A percentile compares a stretch with the other conserved stretches of the same genome.
These are phyloP conservation scores for Heliothis peltigera DNA, from an alignment of 2,888 invertebrate species.

Conservation along the genomic window DNA sequence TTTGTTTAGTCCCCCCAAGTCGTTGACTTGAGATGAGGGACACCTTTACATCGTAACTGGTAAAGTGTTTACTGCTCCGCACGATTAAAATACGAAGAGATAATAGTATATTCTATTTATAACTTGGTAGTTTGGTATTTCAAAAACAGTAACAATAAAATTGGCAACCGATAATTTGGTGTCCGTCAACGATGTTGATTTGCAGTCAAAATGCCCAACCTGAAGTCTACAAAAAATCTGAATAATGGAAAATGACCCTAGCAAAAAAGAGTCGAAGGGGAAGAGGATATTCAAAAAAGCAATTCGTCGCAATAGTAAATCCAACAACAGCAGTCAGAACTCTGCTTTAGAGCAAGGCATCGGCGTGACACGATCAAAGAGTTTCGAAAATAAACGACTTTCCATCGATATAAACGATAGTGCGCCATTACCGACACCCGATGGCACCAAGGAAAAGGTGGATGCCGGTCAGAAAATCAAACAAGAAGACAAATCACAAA, in stretches of 20 bases:
- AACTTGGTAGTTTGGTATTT: slow-evolving; percentile 15
- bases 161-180: slow-evolving; percentile 15
- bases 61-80: slow-evolving; percentile 65
- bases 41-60: slow-evolving; percentile 73
- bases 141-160: slow-evolving; percentile 26
- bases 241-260: slow-evolving; percentile 89
- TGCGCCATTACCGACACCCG: slow-evolving; percentile 76
- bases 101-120: slow-evolving; percentile 38
- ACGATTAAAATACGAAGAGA: slow-evolving; percentile 42
- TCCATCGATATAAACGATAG: slow-evolving; percentile 75
- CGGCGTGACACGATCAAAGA: slow-evolving; percentile 77
- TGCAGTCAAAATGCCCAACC: slow-evolving; percentile 82
- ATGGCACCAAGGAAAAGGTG: slow-evolving; percentile 70
- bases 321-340: slow-evolving; percentile 76
- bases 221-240: slow-evolving; percentile 69
- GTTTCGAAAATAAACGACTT: slow-evolving; percentile 76
- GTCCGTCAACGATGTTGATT: slow-evolving; percentile 59
- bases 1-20: slow-evolving; percentile 70
- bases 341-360: slow-evolving; percentile 71
- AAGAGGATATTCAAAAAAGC: slow-evolving; percentile 86
- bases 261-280: slow-evolving; percentile 86
- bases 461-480: slow-evolving; percentile 64
- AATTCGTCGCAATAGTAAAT: slow-evolving; percentile 82
- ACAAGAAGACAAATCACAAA: slow-evolving; percentile 62
- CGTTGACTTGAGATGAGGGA: slow-evolving; percentile 76